Evolutionary conservation across 2,797 vertebrate genomes (phyloP).

Genomic region (Acomys russatus): DNA sequence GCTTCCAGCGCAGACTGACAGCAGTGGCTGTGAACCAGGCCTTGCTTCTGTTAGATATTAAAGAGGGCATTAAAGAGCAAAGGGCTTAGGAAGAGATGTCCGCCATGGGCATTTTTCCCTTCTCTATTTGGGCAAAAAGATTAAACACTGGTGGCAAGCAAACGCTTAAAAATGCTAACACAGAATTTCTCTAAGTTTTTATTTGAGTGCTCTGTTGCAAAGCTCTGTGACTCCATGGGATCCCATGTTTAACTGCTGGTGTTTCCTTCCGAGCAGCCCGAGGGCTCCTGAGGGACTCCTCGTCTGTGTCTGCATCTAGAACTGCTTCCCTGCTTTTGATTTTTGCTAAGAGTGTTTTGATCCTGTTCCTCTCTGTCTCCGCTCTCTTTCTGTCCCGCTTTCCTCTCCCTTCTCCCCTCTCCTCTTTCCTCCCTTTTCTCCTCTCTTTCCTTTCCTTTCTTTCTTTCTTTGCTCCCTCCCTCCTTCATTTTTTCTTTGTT

Average conservation of each 20-base stretch:
- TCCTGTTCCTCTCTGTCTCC: neutral
- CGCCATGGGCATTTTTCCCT: constrained; percentile 11
- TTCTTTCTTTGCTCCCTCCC: neutral
- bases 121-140: neutral
- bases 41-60: constrained; percentile 7
- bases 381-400: no score
- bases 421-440: fast-evolving
- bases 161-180: neutral
- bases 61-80: neutral
- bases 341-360: neutral
- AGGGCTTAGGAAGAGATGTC: neutral
- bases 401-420: no score
- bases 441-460: no score
- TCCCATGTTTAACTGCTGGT: neutral
- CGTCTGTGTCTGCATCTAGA: neutral
- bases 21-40: neutral
- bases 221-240: neutral
- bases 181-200: constrained; percentile 46
- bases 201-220: neutral
- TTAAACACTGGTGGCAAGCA: neutral
- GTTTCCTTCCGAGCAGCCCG: neutral
- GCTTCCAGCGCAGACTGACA: neutral
- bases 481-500: neutral
- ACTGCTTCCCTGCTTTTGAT: neutral
- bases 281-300: neutral